Evolutionary conservation across 2,888 invertebrate genomes (phyloP).

Genomic region (Caenorhabditis sp.): DNA sequence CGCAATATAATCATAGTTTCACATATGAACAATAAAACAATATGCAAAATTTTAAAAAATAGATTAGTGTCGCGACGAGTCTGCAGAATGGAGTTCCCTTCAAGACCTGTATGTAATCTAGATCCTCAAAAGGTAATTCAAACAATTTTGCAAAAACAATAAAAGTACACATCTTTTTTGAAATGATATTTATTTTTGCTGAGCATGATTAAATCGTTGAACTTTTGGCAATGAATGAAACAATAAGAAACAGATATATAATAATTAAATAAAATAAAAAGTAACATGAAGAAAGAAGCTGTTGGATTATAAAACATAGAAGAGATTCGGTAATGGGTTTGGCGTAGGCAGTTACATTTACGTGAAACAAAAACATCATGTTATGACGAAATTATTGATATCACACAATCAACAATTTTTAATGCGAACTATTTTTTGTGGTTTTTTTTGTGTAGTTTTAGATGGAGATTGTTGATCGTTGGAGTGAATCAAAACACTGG

Average conservation of each 20-base stretch:
- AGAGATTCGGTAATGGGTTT: not conserved
- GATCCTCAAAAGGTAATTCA: too few relatives aligned
- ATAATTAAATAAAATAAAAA: not conserved
- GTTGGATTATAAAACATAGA: not conserved
- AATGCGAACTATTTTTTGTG: not conserved
- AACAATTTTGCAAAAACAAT: not conserved
- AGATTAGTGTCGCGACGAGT: too few relatives aligned
- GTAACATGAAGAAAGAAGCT: not conserved
- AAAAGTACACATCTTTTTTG: not conserved
- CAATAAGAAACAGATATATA: not conserved
- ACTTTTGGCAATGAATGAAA: constrained; percentile 2
- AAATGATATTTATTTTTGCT: constrained; percentile 2
- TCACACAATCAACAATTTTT: not conserved
- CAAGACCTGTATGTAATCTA: too few relatives aligned
- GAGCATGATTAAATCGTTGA: not conserved
- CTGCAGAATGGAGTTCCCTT: too few relatives aligned
- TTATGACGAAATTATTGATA: not conserved
- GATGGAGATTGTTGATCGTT: not conserved
- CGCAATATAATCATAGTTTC: too few relatives aligned
- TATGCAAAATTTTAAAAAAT: too few relatives aligned
- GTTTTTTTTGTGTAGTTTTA: not conserved
- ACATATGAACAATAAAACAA: too few relatives aligned
- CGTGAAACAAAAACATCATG: not conserved
- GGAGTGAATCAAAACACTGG: constrained; percentile 5
- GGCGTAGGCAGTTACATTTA: not conserved